Conservation (phyloP, 2,888 invertebrate genomes). For the Ditylenchus weischeri region DNA sequence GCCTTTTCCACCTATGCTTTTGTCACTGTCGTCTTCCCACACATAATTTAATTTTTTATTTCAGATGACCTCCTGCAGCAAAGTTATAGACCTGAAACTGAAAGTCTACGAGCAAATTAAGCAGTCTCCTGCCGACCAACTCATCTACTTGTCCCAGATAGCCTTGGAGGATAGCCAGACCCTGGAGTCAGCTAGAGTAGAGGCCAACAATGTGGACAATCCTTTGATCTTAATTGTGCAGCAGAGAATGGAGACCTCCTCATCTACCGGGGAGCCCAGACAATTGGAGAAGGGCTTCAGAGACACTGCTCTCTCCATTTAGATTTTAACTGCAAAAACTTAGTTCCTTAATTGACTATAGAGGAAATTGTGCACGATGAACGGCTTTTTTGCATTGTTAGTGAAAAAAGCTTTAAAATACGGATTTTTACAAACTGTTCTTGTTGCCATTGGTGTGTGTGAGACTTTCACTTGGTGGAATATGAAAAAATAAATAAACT, state of each 20-base stretch:
- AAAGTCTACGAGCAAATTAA: slow-evolving; percentile 39
- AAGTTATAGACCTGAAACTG: slow-evolving; percentile 46
- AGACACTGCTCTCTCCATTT: slow-evolving; percentile 47
- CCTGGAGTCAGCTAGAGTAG: slow-evolving; percentile 41
- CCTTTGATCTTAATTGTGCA: slow-evolving; percentile 41
- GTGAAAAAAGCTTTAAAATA: no score
- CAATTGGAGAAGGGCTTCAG: slow-evolving; percentile 50
- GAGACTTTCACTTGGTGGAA: no score
- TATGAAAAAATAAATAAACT: no score
- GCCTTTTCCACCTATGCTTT: no score
- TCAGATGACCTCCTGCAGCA: slow-evolving; percentile 43
- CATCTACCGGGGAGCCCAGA: slow-evolving; percentile 31
- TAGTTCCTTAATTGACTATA: no score
- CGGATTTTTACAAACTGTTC: no score
- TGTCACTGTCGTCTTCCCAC: neutral
- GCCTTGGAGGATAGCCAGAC: slow-evolving; percentile 42
- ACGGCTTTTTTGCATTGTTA: no score
- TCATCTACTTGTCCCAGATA: slow-evolving; percentile 28
- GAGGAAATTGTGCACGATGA: no score
- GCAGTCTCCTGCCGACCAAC: slow-evolving; percentile 36
- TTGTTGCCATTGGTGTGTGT: no score
- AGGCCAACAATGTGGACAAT: slow-evolving; percentile 45
- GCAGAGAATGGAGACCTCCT: slow-evolving; percentile 22
- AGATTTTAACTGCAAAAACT: no score
- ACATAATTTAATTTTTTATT: slow-evolving; percentile 7